Evolutionary conservation across 2,113 vertebrate genomes (phyloP), one percentile per base, ranked within the genome.

Genomic region (Ceyx cyanopectus): DNA sequence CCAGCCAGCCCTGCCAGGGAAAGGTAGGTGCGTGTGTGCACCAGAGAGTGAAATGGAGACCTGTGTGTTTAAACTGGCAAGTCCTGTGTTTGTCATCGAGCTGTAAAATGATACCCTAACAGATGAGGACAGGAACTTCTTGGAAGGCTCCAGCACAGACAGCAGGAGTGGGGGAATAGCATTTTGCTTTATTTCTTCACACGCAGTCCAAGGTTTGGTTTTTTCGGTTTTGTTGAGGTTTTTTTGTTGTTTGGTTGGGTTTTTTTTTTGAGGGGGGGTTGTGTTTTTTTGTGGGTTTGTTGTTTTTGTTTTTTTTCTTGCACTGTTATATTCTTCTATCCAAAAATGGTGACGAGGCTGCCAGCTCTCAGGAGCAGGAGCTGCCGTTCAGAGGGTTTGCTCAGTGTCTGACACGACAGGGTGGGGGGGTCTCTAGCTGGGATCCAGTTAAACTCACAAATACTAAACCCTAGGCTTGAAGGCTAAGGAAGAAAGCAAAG

Each of bases 41-140:
- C 11, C 91, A 78, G 78, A 29, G 81, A 95, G 87, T 89, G 80
- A 82, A 77, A 66, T 20, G 2, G 4, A 88, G 90, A 82, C 92
- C 95, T 94, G 7, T 88, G 26, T 96, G 94, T 95, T 95, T 95
- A 93, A 96, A 94, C 92, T 95, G 92, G 87, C 96, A 95, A 95
- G 85, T 91, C 90, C 80, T 75, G 63, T 90, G 88, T 96, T 96
- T 96, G 93, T 90, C 93, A 93, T 94, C 3, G 82, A 81, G 92
- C 95, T 95, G 92, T 90, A 93, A 94, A 94, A 95, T 90, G 90
- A 96, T 94, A 90, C 37, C 69, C 92, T 92, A 93, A 93, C 92
- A 96, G 94, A 91, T 86, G 94, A 96, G 96, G 92, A 95, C 90
- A 95, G 85, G 85, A 95, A 95, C 92, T 96, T 94, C 96, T 95